Conservation (phyloP, 2,888 invertebrate genomes). For the Plemyria rubiginata region DNA sequence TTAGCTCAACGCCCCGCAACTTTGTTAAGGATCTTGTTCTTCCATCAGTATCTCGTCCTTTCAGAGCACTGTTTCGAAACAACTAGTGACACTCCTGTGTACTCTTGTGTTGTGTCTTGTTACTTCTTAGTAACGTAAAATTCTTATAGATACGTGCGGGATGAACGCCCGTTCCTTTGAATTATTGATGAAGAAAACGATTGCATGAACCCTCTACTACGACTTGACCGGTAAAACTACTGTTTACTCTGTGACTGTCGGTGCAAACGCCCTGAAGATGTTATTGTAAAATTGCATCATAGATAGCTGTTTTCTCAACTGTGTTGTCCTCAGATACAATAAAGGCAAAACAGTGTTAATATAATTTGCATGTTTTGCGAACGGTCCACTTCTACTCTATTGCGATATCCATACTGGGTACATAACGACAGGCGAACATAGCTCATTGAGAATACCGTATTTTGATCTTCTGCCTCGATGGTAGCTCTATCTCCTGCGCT, state of each 20-base stretch:
- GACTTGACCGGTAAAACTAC: conserved; percentile 21
- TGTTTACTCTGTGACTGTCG: conserved; percentile 1
- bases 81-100: too few relatives aligned
- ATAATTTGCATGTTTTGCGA: not conserved
- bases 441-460: too few relatives aligned
- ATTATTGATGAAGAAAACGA: conserved; percentile 36
- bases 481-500: too few relatives aligned
- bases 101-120: too few relatives aligned
- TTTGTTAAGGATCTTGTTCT: not conserved
- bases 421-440: too few relatives aligned
- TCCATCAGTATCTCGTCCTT: too few relatives aligned
- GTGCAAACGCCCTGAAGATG: conserved; percentile 15
- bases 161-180: conserved; percentile 50
- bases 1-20: not conserved
- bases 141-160: conserved; percentile 28
- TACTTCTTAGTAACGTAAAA: not conserved
- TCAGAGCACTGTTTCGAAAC: too few relatives aligned
- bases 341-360: conserved; percentile 1
- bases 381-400: not conserved
- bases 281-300: conserved; percentile 19
- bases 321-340: not conserved
- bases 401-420: not conserved
- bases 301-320: conserved; percentile 1
- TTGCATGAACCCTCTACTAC: conserved; percentile 30
- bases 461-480: too few relatives aligned